These are phyloP conservation scores for Chrysemys picta DNA, from an alignment of 2,113 vertebrate species.

Conservation along the genomic window DNA sequence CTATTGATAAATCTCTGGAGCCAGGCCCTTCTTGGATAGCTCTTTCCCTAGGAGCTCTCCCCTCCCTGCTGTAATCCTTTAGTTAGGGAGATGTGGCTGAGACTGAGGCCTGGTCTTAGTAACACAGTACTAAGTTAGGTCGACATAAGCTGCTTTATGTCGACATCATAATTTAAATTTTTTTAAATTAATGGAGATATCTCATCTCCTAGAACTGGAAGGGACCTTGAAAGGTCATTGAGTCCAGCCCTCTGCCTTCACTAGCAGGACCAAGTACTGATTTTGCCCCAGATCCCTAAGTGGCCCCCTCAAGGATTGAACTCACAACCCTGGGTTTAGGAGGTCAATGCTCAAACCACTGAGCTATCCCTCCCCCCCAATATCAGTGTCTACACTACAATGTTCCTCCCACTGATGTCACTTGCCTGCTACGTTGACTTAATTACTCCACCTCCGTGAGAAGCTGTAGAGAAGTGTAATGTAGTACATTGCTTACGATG, in stretches of 20 bases:
- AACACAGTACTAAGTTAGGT: neutral
- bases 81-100: neutral
- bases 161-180: neutral
- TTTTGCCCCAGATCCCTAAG: too few relatives aligned
- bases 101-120: neutral
- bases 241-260: too few relatives aligned
- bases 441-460: neutral
- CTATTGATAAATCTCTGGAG: neutral
- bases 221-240: too few relatives aligned
- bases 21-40: neutral
- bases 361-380: too few relatives aligned
- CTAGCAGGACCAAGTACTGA: too few relatives aligned
- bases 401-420: neutral
- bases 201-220: too few relatives aligned
- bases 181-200: too few relatives aligned
- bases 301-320: too few relatives aligned
- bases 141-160: neutral
- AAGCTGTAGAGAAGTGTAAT: neutral
- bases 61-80: neutral
- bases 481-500: neutral
- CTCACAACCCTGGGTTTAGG: too few relatives aligned
- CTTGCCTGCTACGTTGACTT: neutral
- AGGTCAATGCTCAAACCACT: too few relatives aligned
- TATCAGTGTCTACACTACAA: neutral
- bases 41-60: neutral